Evolutionary conservation across 2,888 invertebrate genomes (phyloP), one percentile per base, ranked within the genome.

Genomic region (Dynastes tityus): DNA sequence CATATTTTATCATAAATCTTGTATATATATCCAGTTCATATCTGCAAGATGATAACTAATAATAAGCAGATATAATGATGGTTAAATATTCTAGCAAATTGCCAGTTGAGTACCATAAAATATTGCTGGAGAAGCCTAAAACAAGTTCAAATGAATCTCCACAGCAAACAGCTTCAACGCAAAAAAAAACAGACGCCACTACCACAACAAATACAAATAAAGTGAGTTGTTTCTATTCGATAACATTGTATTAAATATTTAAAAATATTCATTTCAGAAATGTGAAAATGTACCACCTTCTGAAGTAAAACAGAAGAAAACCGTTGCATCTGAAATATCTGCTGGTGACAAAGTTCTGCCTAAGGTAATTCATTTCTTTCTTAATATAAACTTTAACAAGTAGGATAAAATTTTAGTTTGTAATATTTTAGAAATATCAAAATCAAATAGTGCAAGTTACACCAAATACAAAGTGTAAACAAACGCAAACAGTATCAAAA

Each of bases 391-490:
- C 8, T 45, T 45, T 45, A 45, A 45, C 5, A 45, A 45, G 45
- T 45, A 45, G 9, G 11, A 45, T 45, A 11, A 8, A 6, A 45
- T 29, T 11, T 13, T 63, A 63, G 9, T 63, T 63, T 11, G 13
- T 63, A 13, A 29, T 63, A 27, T 63, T 63, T 27, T 61, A 74
- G 73, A 74, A 61, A 45, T 22, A 61, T 27, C 45, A 74, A 63
- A 45, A 74, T 49, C 45, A 74, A 61, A 45, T 2, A 45, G 61
- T 74, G 11, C 73, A 74, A 61, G 37, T 37, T 45, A 61, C 40
- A 22, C 40, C 32, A 29, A 61, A 0, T 61, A 63, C 63, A 11
- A 74, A 74, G 61, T 61, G 61, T 22, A 74, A 74, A 74, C 73
- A 63, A 63, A 27, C 45, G n/a, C 73, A 74, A 49, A 61, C 73